Base-by-base conservation (phyloP, 2,888 invertebrate genomes). In the Eupithecia dodoneata region DNA sequence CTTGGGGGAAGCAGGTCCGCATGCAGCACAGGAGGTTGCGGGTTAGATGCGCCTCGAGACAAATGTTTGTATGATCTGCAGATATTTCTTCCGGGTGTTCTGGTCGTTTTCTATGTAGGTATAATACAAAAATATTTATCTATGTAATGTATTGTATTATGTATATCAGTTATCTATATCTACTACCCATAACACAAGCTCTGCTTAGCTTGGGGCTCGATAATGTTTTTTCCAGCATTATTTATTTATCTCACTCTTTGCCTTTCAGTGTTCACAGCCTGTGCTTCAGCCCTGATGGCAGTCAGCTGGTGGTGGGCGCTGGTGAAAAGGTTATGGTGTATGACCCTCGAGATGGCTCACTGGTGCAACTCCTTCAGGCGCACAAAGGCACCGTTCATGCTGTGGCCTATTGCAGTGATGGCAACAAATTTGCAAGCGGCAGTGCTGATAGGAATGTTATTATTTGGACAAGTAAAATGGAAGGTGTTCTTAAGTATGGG, bases 371-470 rank as follows among this genome's bases (percentile, higher is more conserved):
- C 0, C 95, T 99, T 1, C 99, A 99, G 95, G 99, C 99, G 0
- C 99, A 99, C 89, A 99, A 99, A 91, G 99, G 99, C 80, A 96
- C 97, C 18, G 99, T 99, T 0, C 98, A 99, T 90, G 97, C 98
- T 83, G 97, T 99, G 0, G 97, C 97, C 55, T 99, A 99, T 93
- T 97, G 99, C 0, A 97, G 96, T 85, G 99, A 99, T 96, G 99
- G 99, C 0, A 98, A 98, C 88, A 97, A 98, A 85, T 99, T 99
- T 96, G 99, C 99, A 0, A 99, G 99, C 49, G 99, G 99, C 1
- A 98, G 99, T 86, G 98, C 99, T 3, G 99, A 99, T 90, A 99
- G 99, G 94, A 97, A 98, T 89, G 99, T 99, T 71, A 99, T 99
- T 81, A 98, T 99, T 83, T 99, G 99, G 99, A 99, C 98, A 1